These are phyloP conservation scores for Drosophila gaucha DNA, from an alignment of 2,888 invertebrate species.

Conservation along the genomic window DNA sequence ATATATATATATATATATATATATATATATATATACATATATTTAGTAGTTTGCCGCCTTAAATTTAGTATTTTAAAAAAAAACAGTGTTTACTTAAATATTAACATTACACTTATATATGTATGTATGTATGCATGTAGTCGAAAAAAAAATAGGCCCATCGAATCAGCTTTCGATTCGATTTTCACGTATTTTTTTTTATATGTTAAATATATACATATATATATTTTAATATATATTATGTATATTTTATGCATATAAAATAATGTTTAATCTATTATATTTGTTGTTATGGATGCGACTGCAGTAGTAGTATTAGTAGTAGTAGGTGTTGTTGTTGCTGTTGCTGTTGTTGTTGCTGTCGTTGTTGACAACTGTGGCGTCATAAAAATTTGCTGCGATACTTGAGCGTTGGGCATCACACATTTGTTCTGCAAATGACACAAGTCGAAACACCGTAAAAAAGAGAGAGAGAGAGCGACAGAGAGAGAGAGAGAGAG, in stretches of 20 bases:
- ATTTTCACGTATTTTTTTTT: background rate
- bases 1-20: background rate
- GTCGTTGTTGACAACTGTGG: slow-evolving; percentile 64
- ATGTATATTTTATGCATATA: slow-evolving; percentile 3
- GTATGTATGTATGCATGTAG: too few relatives aligned
- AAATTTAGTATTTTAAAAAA: slow-evolving; percentile 5
- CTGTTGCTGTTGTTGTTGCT: slow-evolving; percentile 7
- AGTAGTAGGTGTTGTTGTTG: slow-evolving; percentile 12
- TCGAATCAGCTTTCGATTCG: background rate
- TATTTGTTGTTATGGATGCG: slow-evolving; percentile 26
- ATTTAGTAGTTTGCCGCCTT: slow-evolving; percentile 28
- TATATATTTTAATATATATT: slow-evolving; percentile 4
- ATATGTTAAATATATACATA: slow-evolving; percentile 1
- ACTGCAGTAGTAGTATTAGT: slow-evolving; percentile 21
- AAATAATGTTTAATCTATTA: slow-evolving; percentile 19
- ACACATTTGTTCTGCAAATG: slow-evolving; percentile 84
- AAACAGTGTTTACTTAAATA: background rate
- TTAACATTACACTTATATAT: slow-evolving; percentile 8
- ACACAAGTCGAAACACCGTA: slow-evolving; percentile 49
- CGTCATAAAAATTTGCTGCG: slow-evolving; percentile 82
- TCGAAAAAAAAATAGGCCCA: background rate
- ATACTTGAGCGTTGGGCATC: slow-evolving; percentile 81
- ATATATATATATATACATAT: background rate
- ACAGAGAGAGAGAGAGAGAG: slow-evolving; percentile 7
- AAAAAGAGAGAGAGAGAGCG: slow-evolving; percentile 14